Evolutionary conservation across 2,888 invertebrate species (phyloP).

Genomic region (Tachystola acroxantha): DNA sequence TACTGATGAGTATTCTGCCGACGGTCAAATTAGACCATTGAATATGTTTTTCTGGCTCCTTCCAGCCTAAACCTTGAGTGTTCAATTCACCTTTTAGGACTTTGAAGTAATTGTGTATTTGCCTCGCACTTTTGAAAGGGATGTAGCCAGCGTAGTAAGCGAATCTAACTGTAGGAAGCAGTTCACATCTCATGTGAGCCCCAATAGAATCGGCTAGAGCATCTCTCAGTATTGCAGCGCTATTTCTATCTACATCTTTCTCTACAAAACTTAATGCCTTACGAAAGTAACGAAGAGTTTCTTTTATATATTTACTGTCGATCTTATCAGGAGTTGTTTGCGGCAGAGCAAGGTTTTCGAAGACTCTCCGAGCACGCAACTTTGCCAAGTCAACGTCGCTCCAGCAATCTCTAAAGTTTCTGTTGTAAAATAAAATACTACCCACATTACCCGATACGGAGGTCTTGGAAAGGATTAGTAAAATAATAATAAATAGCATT

Average conservation of each 20-base stretch:
- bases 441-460: slow-evolving; percentile 40
- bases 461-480: slow-evolving; percentile 34
- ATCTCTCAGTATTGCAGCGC: slow-evolving; percentile 37
- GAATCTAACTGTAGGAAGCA: slow-evolving; percentile 56
- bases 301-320: slow-evolving; percentile 39
- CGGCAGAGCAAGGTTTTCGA: slow-evolving; percentile 46
- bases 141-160: slow-evolving; percentile 66
- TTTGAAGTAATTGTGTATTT: slow-evolving; percentile 48
- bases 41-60: slow-evolving; percentile 33
- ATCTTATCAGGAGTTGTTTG: slow-evolving; percentile 42
- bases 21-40: slow-evolving; percentile 57
- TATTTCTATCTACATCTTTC: slow-evolving; percentile 25
- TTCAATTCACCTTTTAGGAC: slow-evolving; percentile 46
- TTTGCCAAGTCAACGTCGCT: slow-evolving; percentile 48
- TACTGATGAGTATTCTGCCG: slow-evolving; percentile 48
- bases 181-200: slow-evolving; percentile 51
- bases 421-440: slow-evolving; percentile 49
- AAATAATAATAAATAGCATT: slow-evolving; percentile 49
- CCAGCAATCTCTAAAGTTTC: slow-evolving; percentile 45
- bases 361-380: slow-evolving; percentile 48
- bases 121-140: slow-evolving; percentile 43
- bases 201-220: slow-evolving; percentile 58
- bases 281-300: slow-evolving; percentile 44
- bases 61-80: slow-evolving; percentile 63
- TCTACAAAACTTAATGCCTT: slow-evolving; percentile 34